Percentiles rank a stretch among this genome's conserved stretches.
Evolutionary conservation across 2,797 vertebrate genomes (phyloP).

Genomic region (Liparis tanakae): DNA sequence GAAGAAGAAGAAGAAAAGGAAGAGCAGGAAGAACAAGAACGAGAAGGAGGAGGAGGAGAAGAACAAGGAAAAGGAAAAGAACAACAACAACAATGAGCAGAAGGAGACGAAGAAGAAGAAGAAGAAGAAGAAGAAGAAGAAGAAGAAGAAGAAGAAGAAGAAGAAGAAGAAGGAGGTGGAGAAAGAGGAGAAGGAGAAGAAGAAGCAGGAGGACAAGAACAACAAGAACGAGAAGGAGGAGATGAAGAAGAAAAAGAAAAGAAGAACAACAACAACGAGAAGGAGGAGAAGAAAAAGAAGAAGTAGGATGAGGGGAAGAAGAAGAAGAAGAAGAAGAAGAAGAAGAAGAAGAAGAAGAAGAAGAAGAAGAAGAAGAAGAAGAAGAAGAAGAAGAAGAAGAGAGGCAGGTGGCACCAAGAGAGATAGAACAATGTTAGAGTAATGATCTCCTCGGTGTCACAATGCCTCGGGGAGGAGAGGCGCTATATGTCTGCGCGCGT

Average conservation of each 20-base stretch:
- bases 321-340: neutral
- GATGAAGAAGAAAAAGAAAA: constrained; percentile 23
- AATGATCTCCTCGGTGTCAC: constrained; percentile 53
- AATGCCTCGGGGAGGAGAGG: constrained; percentile 16
- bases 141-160: neutral
- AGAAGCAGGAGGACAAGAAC: constrained; percentile 31
- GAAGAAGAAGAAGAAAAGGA: neutral
- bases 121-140: constrained; percentile 32
- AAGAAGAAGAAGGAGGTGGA: constrained; percentile 47
- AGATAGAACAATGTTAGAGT: constrained; percentile 36
- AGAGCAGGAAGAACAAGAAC: constrained; percentile 33
- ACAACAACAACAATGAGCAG: no score
- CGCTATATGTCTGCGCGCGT: neutral
- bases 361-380: constrained; percentile 2
- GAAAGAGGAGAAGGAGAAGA: neutral
- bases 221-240: neutral
- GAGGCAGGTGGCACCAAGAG: constrained; percentile 40
- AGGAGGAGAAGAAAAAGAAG: neutral
- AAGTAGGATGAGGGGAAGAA: no score
- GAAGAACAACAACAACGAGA: no score
- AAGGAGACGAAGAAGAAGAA: neutral
- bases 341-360: constrained; percentile 23
- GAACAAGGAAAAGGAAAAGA: no score
- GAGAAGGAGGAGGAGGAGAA: neutral
- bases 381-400: constrained; percentile 15